A percentile compares a stretch with the other conserved stretches of the same genome.
These are phyloP conservation scores for Alouatta palliata DNA, from an alignment of 2,113 vertebrate genomes.

Conservation along the genomic window DNA sequence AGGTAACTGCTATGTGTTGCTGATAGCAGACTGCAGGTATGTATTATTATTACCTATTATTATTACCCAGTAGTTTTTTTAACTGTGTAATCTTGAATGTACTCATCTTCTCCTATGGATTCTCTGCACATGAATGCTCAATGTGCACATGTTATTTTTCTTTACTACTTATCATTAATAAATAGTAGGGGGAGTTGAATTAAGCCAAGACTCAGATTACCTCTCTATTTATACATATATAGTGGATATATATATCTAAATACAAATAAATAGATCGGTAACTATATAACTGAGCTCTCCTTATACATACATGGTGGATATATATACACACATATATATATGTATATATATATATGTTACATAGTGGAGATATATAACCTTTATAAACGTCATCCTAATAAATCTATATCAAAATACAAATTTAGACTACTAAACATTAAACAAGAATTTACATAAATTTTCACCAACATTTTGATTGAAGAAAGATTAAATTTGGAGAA, in stretches of 20 bases:
- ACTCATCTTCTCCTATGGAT: not conserved
- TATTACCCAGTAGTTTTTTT: not conserved
- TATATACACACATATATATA: not conserved
- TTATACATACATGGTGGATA: not conserved
- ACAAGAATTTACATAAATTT: not conserved
- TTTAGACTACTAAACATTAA: not conserved
- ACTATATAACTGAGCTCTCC: too few species aligned
- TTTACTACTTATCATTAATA: too few species aligned
- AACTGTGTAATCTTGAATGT: not conserved
- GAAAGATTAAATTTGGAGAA: slow-evolving; percentile 11
- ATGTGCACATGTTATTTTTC: too few species aligned
- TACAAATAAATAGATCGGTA: too few species aligned
- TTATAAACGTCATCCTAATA: not conserved
- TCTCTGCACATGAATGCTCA: not conserved
- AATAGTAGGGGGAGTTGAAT: not conserved
- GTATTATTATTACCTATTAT: not conserved
- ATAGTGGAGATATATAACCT: not conserved
- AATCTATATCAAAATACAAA: not conserved
- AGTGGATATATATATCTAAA: not conserved
- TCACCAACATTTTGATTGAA: not conserved
- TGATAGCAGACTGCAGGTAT: not conserved
- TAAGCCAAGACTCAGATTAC: not conserved
- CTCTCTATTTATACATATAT: not conserved
- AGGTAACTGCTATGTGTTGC: not conserved
- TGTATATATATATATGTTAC: not conserved